Conservation (phyloP, 2,888 invertebrate species). For the Listrodromus nycthemerus region DNA sequence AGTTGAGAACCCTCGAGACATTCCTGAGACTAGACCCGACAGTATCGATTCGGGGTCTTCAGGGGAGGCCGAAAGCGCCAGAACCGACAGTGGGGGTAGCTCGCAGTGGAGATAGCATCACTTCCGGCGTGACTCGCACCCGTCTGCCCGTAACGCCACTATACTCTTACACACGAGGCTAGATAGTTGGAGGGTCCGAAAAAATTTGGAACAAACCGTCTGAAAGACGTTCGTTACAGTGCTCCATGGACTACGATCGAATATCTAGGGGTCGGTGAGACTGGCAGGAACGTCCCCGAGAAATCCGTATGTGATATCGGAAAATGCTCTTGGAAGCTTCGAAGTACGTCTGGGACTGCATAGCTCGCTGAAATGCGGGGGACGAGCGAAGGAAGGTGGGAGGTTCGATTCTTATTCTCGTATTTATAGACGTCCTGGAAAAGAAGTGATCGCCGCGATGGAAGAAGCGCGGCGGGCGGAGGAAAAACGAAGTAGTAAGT, state of each 20-base stretch:
- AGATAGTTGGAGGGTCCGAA: constrained; percentile 48
- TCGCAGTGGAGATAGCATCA: constrained; percentile 64
- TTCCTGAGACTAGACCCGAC: constrained; percentile 66
- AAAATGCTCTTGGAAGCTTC: constrained; percentile 47
- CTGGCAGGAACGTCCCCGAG: constrained; percentile 29
- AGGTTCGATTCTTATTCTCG: constrained; percentile 65
- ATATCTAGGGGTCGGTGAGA: constrained; percentile 34
- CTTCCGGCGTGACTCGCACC: constrained; percentile 69
- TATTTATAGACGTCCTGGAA: constrained; percentile 83
- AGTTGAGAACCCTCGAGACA: constrained; percentile 70
- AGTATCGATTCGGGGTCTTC: constrained; percentile 66
- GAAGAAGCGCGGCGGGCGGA: constrained; percentile 54
- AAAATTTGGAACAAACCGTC: constrained; percentile 64
- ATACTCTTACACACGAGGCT: constrained; percentile 24
- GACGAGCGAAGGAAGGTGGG: constrained; percentile 29
- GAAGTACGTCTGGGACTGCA: constrained; percentile 32
- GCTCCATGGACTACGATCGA: constrained; percentile 42
- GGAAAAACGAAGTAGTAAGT: constrained; percentile 80
- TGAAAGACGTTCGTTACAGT: constrained; percentile 60
- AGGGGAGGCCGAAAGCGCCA: constrained; percentile 52
- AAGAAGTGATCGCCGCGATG: constrained; percentile 67
- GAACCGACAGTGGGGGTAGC: constrained; percentile 57
- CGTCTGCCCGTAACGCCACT: constrained; percentile 53
- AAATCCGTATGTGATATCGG: constrained; percentile 42
- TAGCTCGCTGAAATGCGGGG: constrained; percentile 16